A percentile compares a stretch with the other conserved stretches of the same genome.
Evolutionary conservation across 2,888 invertebrate species (phyloP).

Genomic region (Neoscelio sp.): DNA sequence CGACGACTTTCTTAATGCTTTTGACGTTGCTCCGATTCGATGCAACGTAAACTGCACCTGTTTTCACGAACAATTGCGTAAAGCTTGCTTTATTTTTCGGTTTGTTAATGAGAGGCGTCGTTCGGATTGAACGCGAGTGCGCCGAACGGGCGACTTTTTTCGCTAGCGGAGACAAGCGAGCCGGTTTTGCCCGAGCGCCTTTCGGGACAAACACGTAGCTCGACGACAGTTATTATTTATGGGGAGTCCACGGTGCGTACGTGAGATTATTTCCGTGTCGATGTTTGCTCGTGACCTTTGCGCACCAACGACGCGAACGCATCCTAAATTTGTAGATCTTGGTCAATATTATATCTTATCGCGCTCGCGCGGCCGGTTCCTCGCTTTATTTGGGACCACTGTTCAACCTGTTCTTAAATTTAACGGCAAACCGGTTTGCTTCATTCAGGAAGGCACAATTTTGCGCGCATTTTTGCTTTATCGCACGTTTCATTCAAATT

Average conservation of each 20-base stretch:
- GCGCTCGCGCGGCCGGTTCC: conserved; percentile 28
- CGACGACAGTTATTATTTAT: conserved; percentile 64
- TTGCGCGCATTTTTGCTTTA: conserved; percentile 55
- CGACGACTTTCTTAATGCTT: too few relatives aligned
- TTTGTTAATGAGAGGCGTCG: conserved; percentile 18
- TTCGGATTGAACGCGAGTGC: conserved; percentile 25
- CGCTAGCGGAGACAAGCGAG: conserved; percentile 8
- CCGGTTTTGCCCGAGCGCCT: conserved; percentile 59
- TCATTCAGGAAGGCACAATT: conserved; percentile 58
- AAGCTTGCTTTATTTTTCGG: conserved; percentile 22
- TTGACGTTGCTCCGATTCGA: too few relatives aligned
- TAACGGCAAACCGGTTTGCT: conserved; percentile 59
- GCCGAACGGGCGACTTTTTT: conserved; percentile 36
- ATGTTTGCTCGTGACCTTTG: conserved; percentile 59
- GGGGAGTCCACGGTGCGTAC: conserved; percentile 47
- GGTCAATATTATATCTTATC: conserved; percentile 68
- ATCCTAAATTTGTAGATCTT: conserved; percentile 66
- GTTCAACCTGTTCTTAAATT: conserved; percentile 66
- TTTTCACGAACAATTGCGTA: conserved; percentile 26
- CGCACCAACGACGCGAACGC: conserved; percentile 37
- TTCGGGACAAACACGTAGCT: conserved; percentile 60
- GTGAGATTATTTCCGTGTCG: conserved; percentile 66
- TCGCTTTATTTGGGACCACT: conserved; percentile 57
- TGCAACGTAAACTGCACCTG: not conserved
- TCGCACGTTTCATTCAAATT: conserved; percentile 34